Evolutionary conservation across 2,797 vertebrate species (phyloP).

Genomic region (Clarias laeviceps): DNA sequence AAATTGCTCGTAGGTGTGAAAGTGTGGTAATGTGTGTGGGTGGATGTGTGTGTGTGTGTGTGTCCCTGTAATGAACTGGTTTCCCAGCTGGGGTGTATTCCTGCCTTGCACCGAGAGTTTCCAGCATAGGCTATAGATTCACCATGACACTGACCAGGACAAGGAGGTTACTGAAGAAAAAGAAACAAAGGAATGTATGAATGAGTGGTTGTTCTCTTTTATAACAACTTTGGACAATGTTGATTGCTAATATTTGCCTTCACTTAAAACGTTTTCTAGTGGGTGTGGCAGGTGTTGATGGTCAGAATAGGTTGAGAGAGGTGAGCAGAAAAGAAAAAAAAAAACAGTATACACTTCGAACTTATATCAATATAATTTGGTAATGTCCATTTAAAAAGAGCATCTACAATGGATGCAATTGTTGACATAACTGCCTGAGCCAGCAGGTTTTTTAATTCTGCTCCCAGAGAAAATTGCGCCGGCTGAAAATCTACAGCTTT

Average conservation of each 20-base stretch:
- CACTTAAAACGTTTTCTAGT: not conserved
- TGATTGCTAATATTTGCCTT: not conserved
- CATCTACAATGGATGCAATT: conserved; percentile 21
- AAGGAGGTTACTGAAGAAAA: not conserved
- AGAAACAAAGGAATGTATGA: not conserved
- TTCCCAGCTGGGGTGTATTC: not conserved
- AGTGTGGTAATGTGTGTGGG: not conserved
- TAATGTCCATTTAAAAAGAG: conserved; percentile 30
- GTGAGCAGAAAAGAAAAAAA: conserved; percentile 1
- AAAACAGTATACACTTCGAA: not conserved
- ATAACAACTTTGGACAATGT: not conserved
- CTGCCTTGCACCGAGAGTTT: not conserved
- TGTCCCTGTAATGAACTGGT: not conserved
- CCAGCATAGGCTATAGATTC: not conserved
- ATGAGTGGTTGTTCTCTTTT: not conserved
- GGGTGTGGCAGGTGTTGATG: not conserved
- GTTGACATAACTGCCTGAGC: conserved; percentile 34
- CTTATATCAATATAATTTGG: conserved; percentile 15
- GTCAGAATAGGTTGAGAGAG: not conserved
- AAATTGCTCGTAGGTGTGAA: not conserved
- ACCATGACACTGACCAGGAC: not conserved
- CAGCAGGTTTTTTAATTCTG: conserved; percentile 46
- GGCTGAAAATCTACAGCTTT: conserved; percentile 51
- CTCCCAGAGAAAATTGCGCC: conserved; percentile 31
- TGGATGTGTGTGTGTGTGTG: not conserved